phyloP scores from a whole-genome alignment of 2,113 vertebrate genomes.

The Solenodon paradoxus region DNA sequence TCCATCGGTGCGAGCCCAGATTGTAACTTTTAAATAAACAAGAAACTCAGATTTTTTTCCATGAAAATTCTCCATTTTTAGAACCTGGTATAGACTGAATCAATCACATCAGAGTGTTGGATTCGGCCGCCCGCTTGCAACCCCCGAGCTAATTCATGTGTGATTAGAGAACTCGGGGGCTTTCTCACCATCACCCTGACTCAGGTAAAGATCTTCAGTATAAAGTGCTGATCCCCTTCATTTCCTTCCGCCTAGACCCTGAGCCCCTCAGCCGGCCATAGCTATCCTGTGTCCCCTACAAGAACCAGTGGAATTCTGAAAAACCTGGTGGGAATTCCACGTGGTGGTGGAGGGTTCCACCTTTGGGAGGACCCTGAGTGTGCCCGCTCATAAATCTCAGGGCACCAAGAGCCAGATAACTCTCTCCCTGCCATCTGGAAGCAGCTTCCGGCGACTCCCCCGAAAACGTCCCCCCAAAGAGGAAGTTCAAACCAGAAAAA shows the following conservation, averaged over 20 bases:
- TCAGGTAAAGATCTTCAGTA: background rate
- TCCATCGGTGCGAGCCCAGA: too few species aligned
- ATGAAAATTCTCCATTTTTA: background rate
- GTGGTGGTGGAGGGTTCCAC: rapidly evolving
- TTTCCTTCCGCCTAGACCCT: background rate
- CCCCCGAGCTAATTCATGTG: rapidly evolving
- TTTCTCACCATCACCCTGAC: background rate
- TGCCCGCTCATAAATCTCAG: background rate
- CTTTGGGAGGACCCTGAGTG: background rate
- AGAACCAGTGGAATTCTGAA: background rate
- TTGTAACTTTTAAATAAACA: too few species aligned
- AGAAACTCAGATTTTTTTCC: background rate
- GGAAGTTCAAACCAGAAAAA: background rate
- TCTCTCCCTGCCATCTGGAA: background rate
- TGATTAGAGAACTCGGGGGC: background rate
- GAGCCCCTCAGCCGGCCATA: background rate
- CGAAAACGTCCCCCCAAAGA: background rate
- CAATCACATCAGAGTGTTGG: background rate
- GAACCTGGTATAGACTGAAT: background rate
- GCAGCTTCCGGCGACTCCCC: background rate
- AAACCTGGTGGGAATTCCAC: background rate
- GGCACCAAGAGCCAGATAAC: background rate
- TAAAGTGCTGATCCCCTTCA: background rate
- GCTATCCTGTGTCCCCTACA: background rate
- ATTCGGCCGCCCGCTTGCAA: background rate